A percentile compares a stretch with the other conserved stretches of the same genome.
phyloP scores from a whole-genome alignment of 2,888 invertebrate species.

The Taenaris catops region DNA sequence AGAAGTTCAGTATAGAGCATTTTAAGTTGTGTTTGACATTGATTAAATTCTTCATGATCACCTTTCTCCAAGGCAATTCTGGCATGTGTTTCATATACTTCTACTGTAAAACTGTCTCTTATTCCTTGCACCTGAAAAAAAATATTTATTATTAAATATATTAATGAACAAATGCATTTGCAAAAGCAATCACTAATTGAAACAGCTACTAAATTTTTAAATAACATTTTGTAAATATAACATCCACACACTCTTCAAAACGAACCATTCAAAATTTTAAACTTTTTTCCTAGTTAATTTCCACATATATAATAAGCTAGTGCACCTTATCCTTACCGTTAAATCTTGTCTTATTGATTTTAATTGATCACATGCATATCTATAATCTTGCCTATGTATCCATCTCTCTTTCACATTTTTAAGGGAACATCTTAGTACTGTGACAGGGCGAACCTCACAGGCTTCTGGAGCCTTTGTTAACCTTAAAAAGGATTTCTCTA shows the following conservation, averaged over 20 bases:
- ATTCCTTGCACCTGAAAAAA: conserved; percentile 93
- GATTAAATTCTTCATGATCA: conserved; percentile 99
- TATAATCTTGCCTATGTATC: conserved; percentile 95
- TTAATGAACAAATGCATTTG: too few relatives aligned
- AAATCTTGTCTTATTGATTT: conserved; percentile 99
- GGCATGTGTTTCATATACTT: conserved; percentile 99
- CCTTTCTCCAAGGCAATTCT: conserved; percentile 98
- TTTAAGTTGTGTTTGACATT: conserved; percentile 98
- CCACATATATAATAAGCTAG: too few relatives aligned
- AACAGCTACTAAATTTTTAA: too few relatives aligned
- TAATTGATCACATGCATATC: conserved; percentile 98
- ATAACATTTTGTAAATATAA: too few relatives aligned
- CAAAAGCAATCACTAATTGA: too few relatives aligned
- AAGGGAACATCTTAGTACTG: conserved; percentile 91
- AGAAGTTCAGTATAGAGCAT: conserved; percentile 93
- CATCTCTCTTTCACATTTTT: conserved; percentile 95
- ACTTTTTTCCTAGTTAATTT: too few relatives aligned
- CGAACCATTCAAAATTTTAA: too few relatives aligned
- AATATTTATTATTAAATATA: too few relatives aligned
- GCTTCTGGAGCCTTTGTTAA: conserved; percentile 97
- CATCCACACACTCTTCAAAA: too few relatives aligned
- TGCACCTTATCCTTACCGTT: conserved; percentile 93
- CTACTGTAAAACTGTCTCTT: conserved; percentile 95
- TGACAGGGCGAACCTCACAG: conserved; percentile 93
- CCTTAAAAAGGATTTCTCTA: conserved; percentile 98